Percentiles rank a stretch among this genome's conserved stretches.
These are phyloP conservation scores for Agrilus biguttatus DNA, from an alignment of 2,888 invertebrate genomes.

Conservation along the genomic window DNA sequence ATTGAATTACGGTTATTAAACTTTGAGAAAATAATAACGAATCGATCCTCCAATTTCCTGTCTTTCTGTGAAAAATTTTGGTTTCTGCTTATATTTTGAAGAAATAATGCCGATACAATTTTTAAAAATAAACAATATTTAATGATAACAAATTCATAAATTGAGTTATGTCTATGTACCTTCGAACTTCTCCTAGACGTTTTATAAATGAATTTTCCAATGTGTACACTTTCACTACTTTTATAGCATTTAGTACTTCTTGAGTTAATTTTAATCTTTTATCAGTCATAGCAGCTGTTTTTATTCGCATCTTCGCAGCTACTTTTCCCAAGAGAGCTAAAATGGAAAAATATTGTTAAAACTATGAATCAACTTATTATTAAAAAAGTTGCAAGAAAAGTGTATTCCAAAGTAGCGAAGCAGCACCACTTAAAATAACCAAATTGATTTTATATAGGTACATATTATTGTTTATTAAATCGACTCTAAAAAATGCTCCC, in stretches of 20 bases:
- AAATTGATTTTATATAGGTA: no score
- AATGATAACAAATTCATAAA: neutral
- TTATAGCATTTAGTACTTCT: slow-evolving; percentile 79
- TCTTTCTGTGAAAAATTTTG: no score
- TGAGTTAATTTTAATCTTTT: slow-evolving; percentile 77
- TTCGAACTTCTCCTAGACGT: slow-evolving; percentile 8
- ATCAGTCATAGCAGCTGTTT: slow-evolving; percentile 48
- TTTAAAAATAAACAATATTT: no score
- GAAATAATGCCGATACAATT: no score
- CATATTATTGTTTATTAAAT: no score
- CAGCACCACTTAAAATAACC: no score
- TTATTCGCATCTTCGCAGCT: slow-evolving; percentile 8
- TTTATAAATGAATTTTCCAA: slow-evolving; percentile 13
- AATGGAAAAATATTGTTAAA: slow-evolving; percentile 52
- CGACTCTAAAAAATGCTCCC: no score
- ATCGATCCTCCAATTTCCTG: no score
- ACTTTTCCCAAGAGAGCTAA: slow-evolving; percentile 38
- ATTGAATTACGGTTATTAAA: no score
- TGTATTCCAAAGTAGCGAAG: no score
- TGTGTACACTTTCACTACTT: slow-evolving; percentile 57
- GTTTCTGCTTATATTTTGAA: no score
- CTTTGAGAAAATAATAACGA: no score
- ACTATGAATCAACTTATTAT: slow-evolving; percentile 1
- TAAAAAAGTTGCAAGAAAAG: neutral
- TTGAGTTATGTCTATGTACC: slow-evolving; percentile 4